A percentile compares a stretch with the other conserved stretches of the same genome.
Conservation (phyloP, 1,140 invertebrate species). For the Papilio helenus region DNA sequence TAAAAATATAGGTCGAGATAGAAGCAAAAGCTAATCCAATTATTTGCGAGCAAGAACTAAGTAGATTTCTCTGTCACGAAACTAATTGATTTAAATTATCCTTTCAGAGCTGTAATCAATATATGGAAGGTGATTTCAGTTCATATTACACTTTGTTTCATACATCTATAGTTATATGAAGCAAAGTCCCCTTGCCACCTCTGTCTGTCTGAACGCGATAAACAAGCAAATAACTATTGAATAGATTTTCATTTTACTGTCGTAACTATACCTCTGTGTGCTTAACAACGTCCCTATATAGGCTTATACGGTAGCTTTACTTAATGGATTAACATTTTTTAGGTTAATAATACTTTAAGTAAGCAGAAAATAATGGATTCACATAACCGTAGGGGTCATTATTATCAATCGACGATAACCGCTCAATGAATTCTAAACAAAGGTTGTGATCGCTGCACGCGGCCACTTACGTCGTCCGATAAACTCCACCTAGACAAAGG, state of each 20-base stretch:
- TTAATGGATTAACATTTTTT: neutral
- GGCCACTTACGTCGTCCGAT: constrained; percentile 22
- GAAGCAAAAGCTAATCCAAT: neutral
- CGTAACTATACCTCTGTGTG: neutral
- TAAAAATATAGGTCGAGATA: neutral
- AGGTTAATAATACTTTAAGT: neutral
- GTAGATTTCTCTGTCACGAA: neutral
- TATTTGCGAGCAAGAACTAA: neutral
- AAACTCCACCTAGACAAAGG: constrained; percentile 37
- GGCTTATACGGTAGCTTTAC: neutral
- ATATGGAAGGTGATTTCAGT: neutral
- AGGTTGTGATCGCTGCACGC: constrained; percentile 24
- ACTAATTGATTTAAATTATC: constrained; percentile 17
- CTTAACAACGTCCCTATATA: neutral
- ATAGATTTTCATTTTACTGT: neutral
- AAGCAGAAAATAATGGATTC: neutral
- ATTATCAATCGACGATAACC: neutral
- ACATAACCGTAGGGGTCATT: neutral
- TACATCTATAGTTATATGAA: neutral
- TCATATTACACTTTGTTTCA: neutral
- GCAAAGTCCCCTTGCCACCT: neutral
- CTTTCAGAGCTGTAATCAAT: neutral
- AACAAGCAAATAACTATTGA: neutral
- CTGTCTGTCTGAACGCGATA: neutral
- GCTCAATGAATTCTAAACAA: constrained; percentile 23